These are phyloP conservation scores for Ferrisia virgata DNA, from an alignment of 2,888 invertebrate species.

Conservation along the genomic window DNA sequence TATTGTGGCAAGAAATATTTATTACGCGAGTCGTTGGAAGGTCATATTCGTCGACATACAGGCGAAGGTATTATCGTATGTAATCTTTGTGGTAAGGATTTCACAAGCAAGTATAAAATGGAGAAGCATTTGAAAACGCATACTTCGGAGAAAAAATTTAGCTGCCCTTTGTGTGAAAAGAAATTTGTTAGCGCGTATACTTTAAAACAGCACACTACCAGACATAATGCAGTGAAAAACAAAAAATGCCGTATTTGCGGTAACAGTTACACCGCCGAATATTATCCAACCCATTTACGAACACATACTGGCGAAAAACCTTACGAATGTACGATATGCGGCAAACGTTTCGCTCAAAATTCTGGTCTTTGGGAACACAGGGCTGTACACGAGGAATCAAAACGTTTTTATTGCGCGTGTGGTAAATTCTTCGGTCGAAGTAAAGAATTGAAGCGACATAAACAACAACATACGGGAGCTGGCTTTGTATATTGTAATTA, in stretches of 20 bases:
- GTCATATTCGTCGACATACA: background rate
- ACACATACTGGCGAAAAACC: constrained; percentile 34
- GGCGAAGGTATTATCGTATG: background rate
- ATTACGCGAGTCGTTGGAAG: background rate
- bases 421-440: background rate
- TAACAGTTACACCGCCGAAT: background rate
- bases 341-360: background rate
- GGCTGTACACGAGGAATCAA: background rate
- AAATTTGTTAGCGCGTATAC: background rate
- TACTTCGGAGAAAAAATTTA: background rate
- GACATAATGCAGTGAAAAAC: background rate
- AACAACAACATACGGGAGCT: background rate
- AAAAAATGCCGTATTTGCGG: constrained; percentile 18
- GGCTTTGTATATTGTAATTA: constrained; percentile 24
- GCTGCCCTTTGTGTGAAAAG: background rate
- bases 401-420: background rate
- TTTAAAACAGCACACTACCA: constrained; percentile 3
- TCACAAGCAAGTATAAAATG: background rate
- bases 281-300: constrained; percentile 17
- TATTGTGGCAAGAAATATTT: constrained; percentile 24
- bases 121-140: constrained; percentile 22
- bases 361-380: constrained; percentile 32
- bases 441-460: constrained; percentile 21
- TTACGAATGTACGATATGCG: constrained; percentile 2
- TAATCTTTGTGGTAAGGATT: background rate